A percentile compares a stretch with the other conserved stretches of the same genome.
Conservation (phyloP, 1,140 invertebrate species). For the Planococcus citri region DNA sequence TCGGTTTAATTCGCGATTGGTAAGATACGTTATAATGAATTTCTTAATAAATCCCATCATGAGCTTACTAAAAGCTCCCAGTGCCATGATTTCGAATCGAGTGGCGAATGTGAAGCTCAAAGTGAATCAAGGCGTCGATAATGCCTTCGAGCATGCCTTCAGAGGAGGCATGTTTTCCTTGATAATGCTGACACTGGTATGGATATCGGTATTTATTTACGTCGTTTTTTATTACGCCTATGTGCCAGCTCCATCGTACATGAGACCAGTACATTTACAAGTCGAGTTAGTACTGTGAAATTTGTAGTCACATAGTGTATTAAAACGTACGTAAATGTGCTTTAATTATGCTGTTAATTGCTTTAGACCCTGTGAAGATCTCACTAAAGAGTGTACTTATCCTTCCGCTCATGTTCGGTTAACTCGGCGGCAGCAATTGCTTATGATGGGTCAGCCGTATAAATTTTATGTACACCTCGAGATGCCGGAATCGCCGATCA, state of each 20-base stretch:
- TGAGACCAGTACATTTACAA: constrained; percentile 66
- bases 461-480: constrained; percentile 65
- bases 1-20: too few species aligned
- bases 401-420: constrained; percentile 72
- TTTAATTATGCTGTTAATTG: constrained; percentile 23
- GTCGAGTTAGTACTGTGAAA: constrained; percentile 55
- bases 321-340: not conserved
- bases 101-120: not conserved
- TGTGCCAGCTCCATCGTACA: constrained; percentile 69
- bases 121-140: constrained; percentile 36
- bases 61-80: too few species aligned
- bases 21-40: too few species aligned
- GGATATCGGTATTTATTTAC: constrained; percentile 78
- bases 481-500: constrained; percentile 77
- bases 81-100: not conserved
- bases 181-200: constrained; percentile 56
- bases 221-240: constrained; percentile 78
- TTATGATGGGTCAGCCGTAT: constrained; percentile 78
- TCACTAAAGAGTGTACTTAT: constrained; percentile 63
- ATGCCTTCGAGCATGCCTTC: constrained; percentile 50
- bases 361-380: constrained; percentile 38
- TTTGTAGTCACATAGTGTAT: too few species aligned
- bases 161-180: constrained; percentile 53
- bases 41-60: too few species aligned
- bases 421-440: constrained; percentile 59